Evolutionary conservation across 2,113 vertebrate species (phyloP), one percentile per base, ranked within the genome.

Genomic region (Glareola pratincola): DNA sequence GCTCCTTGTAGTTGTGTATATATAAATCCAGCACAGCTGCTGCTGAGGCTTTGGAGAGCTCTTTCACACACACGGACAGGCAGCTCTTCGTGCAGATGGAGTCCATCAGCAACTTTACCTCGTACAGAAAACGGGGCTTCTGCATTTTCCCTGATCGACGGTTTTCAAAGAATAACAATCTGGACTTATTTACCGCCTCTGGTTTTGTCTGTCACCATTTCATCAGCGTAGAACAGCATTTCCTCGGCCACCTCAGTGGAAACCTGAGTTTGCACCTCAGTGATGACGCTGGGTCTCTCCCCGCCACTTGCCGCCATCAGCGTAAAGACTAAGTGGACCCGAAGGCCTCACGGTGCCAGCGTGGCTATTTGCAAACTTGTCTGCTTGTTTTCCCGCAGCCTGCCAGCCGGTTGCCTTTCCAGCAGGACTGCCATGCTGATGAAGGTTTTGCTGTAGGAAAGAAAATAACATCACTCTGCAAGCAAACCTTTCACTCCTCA

Each of bases 401-500:
- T 63, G 59, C n/a, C 63, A 75, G 45, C 17, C 21, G 34, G 30
- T 21, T 0, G 0, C 34, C 63, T 43, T 80, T n/a, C 48, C 76
- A 39, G 69, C 66, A 41, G 45, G 3, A 7, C 59, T 26, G 26
- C 0, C 0, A 23, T 6, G 30, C 62, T 85, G 82, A 66, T 12
- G 4, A 43, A 62, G 47, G 53, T 72, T 85, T 43, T 27, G 48
- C 45, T 32, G 43, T 47, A 43, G 48, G 56, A 63, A 67, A 72
- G 27, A 53, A 64, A 63, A n/a, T 14, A 19, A 12, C 37, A 21
- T 17, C 22, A 43, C 10, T 41, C 47, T 50, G 66, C 34, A 71
- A 74, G 69, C 30, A 88, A 74, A 72, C 32, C 24, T 54, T 75
- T 75, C 43, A 11, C 29, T 83, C 39, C 23, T 53, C 27, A 3